Conservation (phyloP, 2,888 invertebrate species). For the Ypsolopha sequella region DNA sequence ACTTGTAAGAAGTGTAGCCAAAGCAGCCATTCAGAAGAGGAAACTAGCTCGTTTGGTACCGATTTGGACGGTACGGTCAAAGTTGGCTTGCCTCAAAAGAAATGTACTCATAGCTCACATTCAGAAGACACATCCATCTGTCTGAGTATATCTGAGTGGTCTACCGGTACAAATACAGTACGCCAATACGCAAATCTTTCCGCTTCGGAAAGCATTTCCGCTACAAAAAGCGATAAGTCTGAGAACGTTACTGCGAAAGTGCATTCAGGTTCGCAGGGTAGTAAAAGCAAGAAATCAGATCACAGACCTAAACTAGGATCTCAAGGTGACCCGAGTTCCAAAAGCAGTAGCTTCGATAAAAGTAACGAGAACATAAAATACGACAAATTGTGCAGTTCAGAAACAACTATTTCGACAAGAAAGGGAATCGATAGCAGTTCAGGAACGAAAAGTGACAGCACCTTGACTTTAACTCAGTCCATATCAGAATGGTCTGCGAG, state of each 20-base stretch:
- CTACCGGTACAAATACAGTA: constrained; percentile 88
- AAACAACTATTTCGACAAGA: constrained; percentile 56
- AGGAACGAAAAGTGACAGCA: constrained; percentile 85
- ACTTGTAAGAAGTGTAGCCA: constrained; percentile 75
- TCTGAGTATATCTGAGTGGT: constrained; percentile 89
- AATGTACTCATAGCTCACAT: constrained; percentile 86
- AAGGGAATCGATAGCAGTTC: constrained; percentile 73
- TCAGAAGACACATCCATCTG: constrained; percentile 91
- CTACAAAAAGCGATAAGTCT: constrained; percentile 73
- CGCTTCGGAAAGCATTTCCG: constrained; percentile 75
- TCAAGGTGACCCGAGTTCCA: constrained; percentile 65
- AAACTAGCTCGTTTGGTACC: constrained; percentile 82
- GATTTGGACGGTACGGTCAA: constrained; percentile 86
- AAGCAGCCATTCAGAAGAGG: constrained; percentile 81
- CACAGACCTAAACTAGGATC: constrained; percentile 53
- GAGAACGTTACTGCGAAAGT: constrained; percentile 66
- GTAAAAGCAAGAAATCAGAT: constrained; percentile 57
- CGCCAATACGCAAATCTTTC: constrained; percentile 83
- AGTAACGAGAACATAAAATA: constrained; percentile 68
- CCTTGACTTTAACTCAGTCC: constrained; percentile 79
- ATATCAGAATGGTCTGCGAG: constrained; percentile 89
- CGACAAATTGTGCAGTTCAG: constrained; percentile 73
- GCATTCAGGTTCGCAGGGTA: constrained; percentile 68
- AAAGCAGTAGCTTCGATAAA: constrained; percentile 72
- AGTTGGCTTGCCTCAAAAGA: constrained; percentile 82